phyloP scores from a whole-genome alignment of 2,113 vertebrate species.

The Pachycephala philippinensis region DNA sequence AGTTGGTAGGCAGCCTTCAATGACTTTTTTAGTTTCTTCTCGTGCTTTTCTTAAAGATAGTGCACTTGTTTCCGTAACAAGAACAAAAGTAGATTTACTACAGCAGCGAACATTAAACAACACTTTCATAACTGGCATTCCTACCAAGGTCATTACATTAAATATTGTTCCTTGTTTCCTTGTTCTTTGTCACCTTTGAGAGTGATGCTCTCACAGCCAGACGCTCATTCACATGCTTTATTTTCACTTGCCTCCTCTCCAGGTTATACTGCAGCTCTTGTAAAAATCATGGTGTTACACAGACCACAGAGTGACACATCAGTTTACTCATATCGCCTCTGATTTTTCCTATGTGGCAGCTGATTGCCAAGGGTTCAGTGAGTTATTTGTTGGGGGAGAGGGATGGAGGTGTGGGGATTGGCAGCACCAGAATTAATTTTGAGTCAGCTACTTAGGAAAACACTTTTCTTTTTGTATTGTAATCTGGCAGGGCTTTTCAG shows the following conservation, averaged over 20 bases:
- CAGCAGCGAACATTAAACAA: not conserved
- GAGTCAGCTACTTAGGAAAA: conserved; percentile 1
- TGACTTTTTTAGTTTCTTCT: not conserved
- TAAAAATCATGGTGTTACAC: not conserved
- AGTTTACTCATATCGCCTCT: rapidly evolving
- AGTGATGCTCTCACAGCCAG: not conserved
- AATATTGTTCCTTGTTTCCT: not conserved
- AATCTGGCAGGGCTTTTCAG: not conserved
- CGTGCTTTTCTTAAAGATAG: not conserved
- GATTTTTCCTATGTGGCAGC: not conserved
- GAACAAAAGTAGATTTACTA: not conserved
- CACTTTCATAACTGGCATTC: not conserved
- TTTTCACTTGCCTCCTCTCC: not conserved
- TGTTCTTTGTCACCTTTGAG: not conserved
- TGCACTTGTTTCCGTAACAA: not conserved
- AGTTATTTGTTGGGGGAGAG: not conserved
- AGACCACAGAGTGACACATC: not conserved
- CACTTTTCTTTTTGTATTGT: not conserved
- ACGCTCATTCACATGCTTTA: not conserved
- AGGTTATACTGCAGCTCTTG: not conserved
- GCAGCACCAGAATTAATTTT: not conserved
- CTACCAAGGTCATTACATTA: not conserved
- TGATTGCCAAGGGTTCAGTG: not conserved
- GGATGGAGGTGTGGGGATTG: not conserved
- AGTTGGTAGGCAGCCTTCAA: not conserved